Evolutionary conservation across 2,888 invertebrate genomes (phyloP).

Genomic region (Opisthograptis luteolata): DNA sequence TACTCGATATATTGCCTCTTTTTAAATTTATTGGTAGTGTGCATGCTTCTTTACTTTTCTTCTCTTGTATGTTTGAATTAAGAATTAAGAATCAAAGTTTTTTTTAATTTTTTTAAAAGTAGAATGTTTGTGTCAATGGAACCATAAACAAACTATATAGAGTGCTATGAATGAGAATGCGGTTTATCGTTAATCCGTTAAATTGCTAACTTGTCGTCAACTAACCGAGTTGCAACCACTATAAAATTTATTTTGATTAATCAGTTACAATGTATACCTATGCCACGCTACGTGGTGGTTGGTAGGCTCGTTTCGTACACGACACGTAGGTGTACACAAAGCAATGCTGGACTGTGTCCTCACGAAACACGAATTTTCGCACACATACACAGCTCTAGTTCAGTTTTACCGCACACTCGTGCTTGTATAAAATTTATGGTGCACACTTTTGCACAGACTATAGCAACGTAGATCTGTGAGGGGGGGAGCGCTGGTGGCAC

Average conservation of each 20-base stretch:
- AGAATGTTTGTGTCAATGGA: neutral
- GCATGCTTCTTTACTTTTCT: neutral
- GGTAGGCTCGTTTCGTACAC: constrained; percentile 62
- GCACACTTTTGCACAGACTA: constrained; percentile 81
- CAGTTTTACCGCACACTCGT: constrained; percentile 80
- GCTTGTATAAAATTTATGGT: constrained; percentile 82
- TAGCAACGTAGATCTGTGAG: constrained; percentile 72
- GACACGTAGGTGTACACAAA: constrained; percentile 64
- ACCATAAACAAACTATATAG: neutral
- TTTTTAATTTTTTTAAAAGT: too few species aligned
- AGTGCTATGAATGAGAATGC: constrained; percentile 27
- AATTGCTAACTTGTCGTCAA: constrained; percentile 64
- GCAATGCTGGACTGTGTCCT: constrained; percentile 75
- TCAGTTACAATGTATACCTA: constrained; percentile 19
- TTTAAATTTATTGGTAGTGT: neutral
- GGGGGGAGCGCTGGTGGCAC: constrained; percentile 52
- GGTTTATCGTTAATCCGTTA: constrained; percentile 52
- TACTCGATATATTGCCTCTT: neutral
- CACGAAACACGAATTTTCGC: constrained; percentile 76
- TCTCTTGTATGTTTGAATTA: too few species aligned
- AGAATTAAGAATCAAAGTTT: too few species aligned
- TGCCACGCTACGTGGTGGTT: constrained; percentile 15
- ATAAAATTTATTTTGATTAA: constrained; percentile 33
- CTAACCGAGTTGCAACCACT: constrained; percentile 20
- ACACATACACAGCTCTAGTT: constrained; percentile 65